Base-by-base conservation (phyloP, 2,797 vertebrate genomes). In the Gastrophryne carolinensis region DNA sequence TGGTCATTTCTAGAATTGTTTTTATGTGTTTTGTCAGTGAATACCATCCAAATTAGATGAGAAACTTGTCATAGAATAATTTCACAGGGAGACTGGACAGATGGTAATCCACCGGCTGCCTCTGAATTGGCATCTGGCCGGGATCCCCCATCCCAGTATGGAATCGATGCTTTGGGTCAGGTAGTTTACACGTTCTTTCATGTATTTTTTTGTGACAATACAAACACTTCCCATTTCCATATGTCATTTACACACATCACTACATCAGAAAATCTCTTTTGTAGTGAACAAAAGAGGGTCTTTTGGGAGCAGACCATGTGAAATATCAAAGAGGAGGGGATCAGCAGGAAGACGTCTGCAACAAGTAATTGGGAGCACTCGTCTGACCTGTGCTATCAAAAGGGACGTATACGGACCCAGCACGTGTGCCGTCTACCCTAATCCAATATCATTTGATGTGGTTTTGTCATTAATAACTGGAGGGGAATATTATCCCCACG, bases 401-500 rank as follows among this genome's bases (percentile, higher is more conserved):
- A 52, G 63, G 11, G 37, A 52, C 17, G 32, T 70, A 35, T 57
- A 71, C 39, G 60, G 49, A 72, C 13, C 29, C 75, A 47, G 61
- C 61, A 58, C 58, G 63, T 60, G 37, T 37, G 29, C 35, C 30
- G 21, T 63, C 23, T 19, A n/a, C 34, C n/a, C 32, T 8, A 23
- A 17, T 62, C 54, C 26, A 56, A 19, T 57, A 70, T 21, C 41
- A 12, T 70, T 54, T 35, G 17, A 35, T 49, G 21, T n/a, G 34
- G 29, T 47, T 71, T 65, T 65, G 58, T 71, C 50, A 70, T 64
- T 64, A 62, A 49, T 76, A 70, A 76, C 56, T 4, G 56, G 57
- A 37, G 67, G 19, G 27, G 47, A 34, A 44, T 77, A 77, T 37
- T 30, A 23, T 19, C 39, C 73, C 73, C 53, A 37, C 21, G 23